A percentile compares a stretch with the other conserved stretches of the same genome.
Conservation (phyloP, 2,797 vertebrate species). For the Scleropages formosus region DNA sequence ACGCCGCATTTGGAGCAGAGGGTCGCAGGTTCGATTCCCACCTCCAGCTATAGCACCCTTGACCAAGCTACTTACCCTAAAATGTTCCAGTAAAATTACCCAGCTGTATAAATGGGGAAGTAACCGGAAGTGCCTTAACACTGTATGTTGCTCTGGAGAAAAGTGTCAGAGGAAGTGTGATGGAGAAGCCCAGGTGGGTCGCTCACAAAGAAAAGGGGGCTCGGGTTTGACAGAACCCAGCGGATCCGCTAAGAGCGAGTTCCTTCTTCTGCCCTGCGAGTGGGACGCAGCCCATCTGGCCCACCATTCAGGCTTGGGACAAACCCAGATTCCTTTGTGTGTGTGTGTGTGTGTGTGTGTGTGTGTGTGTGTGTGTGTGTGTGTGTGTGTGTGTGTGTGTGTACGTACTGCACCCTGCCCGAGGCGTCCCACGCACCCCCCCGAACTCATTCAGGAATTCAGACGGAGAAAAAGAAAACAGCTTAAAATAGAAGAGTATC, state of each 20-base stretch:
- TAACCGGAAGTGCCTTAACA: conserved; percentile 33
- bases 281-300: neutral
- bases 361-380: conserved; percentile 30
- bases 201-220: conserved; percentile 26
- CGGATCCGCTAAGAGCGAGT: conserved; percentile 43
- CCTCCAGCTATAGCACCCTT: too few species aligned
- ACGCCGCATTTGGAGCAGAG: too few species aligned
- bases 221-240: conserved; percentile 51
- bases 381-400: too few species aligned
- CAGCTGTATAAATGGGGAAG: conserved; percentile 26
- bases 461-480: conserved; percentile 38
- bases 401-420: neutral
- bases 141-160: conserved; percentile 41
- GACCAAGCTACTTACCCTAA: too few species aligned
- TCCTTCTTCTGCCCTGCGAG: conserved; percentile 44
- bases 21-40: too few species aligned
- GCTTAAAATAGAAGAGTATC: neutral
- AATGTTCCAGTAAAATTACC: too few species aligned
- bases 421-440: neutral
- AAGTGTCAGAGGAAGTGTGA: conserved; percentile 48
- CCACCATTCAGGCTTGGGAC: conserved; percentile 52
- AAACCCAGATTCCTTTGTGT: conserved; percentile 44
- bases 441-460: neutral
- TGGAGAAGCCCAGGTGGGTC: conserved; percentile 42
- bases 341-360: conserved; percentile 30